Evolutionary conservation across 2,888 invertebrate genomes (phyloP).

Genomic region (Neoaliturus tenellus): DNA sequence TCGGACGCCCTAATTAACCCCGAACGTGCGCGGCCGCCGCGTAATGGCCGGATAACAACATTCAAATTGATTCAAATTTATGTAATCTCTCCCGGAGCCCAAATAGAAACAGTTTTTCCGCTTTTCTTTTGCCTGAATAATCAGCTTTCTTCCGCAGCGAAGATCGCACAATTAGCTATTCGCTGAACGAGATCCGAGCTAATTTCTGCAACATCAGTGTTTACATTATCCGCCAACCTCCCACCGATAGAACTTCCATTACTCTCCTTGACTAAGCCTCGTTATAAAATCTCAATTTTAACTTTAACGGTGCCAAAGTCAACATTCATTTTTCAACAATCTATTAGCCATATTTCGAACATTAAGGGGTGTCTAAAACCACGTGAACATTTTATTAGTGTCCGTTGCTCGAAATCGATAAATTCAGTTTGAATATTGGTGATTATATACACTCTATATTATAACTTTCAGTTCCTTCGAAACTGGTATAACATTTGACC

Average conservation of each 20-base stretch:
- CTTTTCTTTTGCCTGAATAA: constrained; percentile 36
- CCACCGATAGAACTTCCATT: not conserved
- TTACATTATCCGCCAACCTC: not conserved
- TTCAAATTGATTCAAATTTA: constrained; percentile 57
- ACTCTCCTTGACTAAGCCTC: too few relatives aligned
- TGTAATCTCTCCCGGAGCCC: constrained; percentile 53
- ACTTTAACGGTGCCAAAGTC: too few relatives aligned
- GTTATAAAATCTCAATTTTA: not conserved
- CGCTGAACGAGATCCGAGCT: constrained; percentile 23
- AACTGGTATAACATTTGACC: too few relatives aligned
- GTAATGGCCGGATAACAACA: constrained; percentile 48
- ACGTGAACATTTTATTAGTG: too few relatives aligned
- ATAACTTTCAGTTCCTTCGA: too few relatives aligned
- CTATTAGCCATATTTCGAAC: too few relatives aligned
- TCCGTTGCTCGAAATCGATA: too few relatives aligned
- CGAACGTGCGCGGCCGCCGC: constrained; percentile 16
- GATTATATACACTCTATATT: too few relatives aligned
- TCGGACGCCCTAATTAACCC: not conserved
- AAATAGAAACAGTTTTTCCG: constrained; percentile 51
- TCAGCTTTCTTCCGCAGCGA: constrained; percentile 20
- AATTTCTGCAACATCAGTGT: constrained; percentile 45
- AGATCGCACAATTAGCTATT: constrained; percentile 42
- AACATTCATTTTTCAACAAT: too few relatives aligned
- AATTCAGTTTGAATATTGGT: too few relatives aligned
- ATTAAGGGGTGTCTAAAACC: too few relatives aligned